Base-by-base conservation (phyloP, 2,797 vertebrate species). In the Sebastes alutus region DNA sequence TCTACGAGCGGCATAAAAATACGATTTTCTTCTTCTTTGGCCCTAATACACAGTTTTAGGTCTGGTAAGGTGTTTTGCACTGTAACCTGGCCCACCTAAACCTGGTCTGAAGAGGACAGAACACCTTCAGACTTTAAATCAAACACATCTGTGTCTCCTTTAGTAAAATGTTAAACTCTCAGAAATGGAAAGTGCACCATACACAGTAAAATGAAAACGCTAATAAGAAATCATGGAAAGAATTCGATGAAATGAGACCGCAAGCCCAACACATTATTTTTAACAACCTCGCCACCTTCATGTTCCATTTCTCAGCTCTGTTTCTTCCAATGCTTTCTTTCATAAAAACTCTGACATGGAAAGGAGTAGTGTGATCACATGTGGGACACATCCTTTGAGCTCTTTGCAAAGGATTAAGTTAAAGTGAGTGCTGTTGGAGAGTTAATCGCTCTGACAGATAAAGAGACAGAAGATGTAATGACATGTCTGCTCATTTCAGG, bases 161-260 rank as follows among this genome's bases (percentile, higher is more conserved):
- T 30, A 54, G 58, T 75, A 22, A 82, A 76, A 83, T 29, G 72
- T 77, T 62, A 35, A 84, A 72, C 69, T 63, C 30, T 69, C 35
- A 87, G 62, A 84, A 87, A 69, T 75, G 89, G 89, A 91, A 93
- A 84, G 82, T n/a, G n/a, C 52, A 33, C 46, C 79, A 80, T 71
- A 38, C 81, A 80, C 80, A 78, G 80, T 80, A 84, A 87, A 87
- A 77, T 55, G 22, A 84, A 84, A 85, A 80, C 11, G 70, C 68
- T 77, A 70, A 89, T 88, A 91, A 89, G 77, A 86, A 81, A 89
- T 49, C 46, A 49, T 78, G 89, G 93, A 90, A 93, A 87, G 78
- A 91, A 88, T 88, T 83, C 59, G 18, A 49, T 80, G 74, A 82
- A 85, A 81, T 33, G 60, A 35, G 74, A 90, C 87, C 84, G 23